Evolutionary conservation across 1,140 invertebrate species (phyloP).

Genomic region (Limonius californicus): DNA sequence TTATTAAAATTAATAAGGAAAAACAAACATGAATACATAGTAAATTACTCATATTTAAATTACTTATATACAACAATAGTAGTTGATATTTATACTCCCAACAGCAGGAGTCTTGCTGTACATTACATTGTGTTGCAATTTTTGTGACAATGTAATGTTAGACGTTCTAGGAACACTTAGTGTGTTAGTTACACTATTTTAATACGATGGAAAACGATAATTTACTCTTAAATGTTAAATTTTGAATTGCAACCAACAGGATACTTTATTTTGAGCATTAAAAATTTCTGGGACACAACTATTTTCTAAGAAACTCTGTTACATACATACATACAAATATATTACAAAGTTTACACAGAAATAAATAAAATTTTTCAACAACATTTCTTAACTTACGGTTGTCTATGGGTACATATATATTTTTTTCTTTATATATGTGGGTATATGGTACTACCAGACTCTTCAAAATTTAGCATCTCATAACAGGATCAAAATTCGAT

Average conservation of each 20-base stretch:
- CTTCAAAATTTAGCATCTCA: neutral
- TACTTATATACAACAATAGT: slow-evolving; percentile 41
- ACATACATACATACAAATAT: slow-evolving; percentile 12
- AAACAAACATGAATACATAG: slow-evolving; percentile 48
- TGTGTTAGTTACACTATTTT: slow-evolving; percentile 3
- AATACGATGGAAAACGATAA: neutral
- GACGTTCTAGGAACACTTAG: slow-evolving; percentile 26
- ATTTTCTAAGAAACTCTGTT: slow-evolving; percentile 2
- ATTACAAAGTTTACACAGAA: slow-evolving; percentile 2
- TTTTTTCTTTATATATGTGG: neutral
- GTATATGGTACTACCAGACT: neutral
- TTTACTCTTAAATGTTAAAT: neutral
- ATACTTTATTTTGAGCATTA: slow-evolving; percentile 3
- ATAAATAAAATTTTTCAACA: slow-evolving; percentile 9
- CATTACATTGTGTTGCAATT: slow-evolving; percentile 30
- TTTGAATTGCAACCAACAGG: slow-evolving; percentile 5
- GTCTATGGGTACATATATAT: slow-evolving; percentile 10
- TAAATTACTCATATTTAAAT: slow-evolving; percentile 42
- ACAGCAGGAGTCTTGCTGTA: slow-evolving; percentile 32
- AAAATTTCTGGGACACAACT: neutral
- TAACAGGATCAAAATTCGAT: neutral
- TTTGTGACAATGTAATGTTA: slow-evolving; percentile 43
- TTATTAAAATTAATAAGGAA: slow-evolving; percentile 49
- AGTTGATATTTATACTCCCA: slow-evolving; percentile 43
- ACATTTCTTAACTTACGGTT: neutral